These are phyloP conservation scores for Apodemia mormo DNA, from an alignment of 2,888 invertebrate species.

Conservation along the genomic window DNA sequence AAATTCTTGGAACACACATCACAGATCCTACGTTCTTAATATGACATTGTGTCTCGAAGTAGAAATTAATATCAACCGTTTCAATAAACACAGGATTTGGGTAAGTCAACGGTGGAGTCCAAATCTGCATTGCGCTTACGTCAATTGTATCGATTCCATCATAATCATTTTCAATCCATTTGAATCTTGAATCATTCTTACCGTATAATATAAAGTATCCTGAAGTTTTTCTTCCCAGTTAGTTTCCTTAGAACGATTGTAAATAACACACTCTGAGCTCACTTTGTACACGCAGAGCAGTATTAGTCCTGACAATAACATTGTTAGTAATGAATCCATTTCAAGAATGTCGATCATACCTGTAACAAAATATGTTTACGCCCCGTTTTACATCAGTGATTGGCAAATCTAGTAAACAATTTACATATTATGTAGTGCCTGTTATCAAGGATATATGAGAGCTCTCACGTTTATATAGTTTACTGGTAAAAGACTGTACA, in stretches of 20 bases:
- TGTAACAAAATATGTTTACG: background rate
- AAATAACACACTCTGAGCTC: background rate
- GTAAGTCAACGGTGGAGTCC: slow-evolving; percentile 39
- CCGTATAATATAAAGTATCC: no score
- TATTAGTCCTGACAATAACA: background rate
- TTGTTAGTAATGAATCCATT: background rate
- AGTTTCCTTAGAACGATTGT: background rate
- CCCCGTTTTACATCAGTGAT: background rate
- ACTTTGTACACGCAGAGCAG: background rate
- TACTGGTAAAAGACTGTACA: no score
- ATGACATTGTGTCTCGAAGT: slow-evolving; percentile 31
- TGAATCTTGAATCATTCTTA: slow-evolving; percentile 39
- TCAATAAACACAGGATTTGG: slow-evolving; percentile 37
- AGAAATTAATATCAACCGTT: slow-evolving; percentile 23
- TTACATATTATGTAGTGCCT: no score
- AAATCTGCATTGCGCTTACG: slow-evolving; percentile 28
- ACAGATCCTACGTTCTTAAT: slow-evolving; percentile 39
- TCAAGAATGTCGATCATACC: background rate
- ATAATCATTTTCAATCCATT: slow-evolving; percentile 41
- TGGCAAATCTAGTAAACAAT: no score
- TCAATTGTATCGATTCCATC: slow-evolving; percentile 31
- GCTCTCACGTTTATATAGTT: no score
- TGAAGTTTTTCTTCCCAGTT: background rate
- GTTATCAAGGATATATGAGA: no score
- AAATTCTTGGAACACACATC: slow-evolving; percentile 26